Base-by-base conservation (phyloP, 2,797 vertebrate species). In the Gobio occitaniae region DNA sequence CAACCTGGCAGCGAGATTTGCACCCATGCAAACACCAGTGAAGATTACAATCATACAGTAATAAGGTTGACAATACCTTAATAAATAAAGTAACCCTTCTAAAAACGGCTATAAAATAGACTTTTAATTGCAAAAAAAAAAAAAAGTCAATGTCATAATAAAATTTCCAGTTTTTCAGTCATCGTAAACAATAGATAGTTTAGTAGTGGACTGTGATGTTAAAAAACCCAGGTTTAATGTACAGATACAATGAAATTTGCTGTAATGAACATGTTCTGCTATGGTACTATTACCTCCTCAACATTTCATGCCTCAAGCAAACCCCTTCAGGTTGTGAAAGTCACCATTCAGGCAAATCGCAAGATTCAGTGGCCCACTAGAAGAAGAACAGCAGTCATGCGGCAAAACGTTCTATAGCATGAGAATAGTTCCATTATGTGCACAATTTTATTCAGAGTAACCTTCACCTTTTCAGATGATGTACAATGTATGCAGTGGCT, bases 301-400 rank as follows among this genome's bases (percentile, higher is more conserved):
- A 25, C 29, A 59, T 59, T 59, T 77, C 3, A 13, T 59, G 52
- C 59, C 74, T n/a, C 32, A 4, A 54, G 29, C 29, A 54, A 25
- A 76, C 38, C 32, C 74, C 50, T 41, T n/a, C 11, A 59, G 52
- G 32, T 21, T 41, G 32, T 77, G 32, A 59, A 41, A 56, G 50
- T 38, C 50, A 76, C 36, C 19, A 76, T 38, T 56, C 74, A 56
- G 74, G 29, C 74, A 76, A 76, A 56, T 6, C 32, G 36, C 74
- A 76, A 38, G 74, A 76, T 3, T 59, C 32, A 76, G 32, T 76
- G 50, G 36, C 52, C 74, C 74, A 41, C 6, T 15, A 15, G 17
- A 19, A 38, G 19, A 38, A 38, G 50, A 59, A 41, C 32, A 56
- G 76, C 76, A 78, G 38, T 4, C 76, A 63, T 47, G 38, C 41